Conservation (phyloP, 92 coral and sea anemone species). For the Phenganax subtilis region DNA sequence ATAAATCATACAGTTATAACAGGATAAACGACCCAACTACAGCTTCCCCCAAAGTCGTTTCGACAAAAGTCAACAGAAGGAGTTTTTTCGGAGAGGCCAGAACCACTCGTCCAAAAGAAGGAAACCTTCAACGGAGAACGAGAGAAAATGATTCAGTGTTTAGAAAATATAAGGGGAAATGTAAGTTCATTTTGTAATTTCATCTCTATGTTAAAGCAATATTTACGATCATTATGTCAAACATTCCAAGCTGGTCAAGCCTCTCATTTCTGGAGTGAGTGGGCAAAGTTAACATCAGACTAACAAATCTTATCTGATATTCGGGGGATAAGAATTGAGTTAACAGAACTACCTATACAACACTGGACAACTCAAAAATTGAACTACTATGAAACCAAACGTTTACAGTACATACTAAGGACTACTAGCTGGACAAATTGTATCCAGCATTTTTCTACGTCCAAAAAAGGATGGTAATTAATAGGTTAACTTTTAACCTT, state of each 20-base stretch:
- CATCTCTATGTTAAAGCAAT: neutral
- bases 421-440: neutral
- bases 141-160: too few species aligned
- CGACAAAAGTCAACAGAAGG: neutral
- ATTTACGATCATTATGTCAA: neutral
- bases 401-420: too few species aligned
- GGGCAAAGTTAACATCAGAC: conserved; percentile 9
- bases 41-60: too few species aligned
- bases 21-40: too few species aligned
- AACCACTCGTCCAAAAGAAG: neutral
- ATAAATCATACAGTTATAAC: too few species aligned
- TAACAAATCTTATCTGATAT: conserved; percentile 13
- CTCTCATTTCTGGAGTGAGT: neutral
- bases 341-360: neutral
- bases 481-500: neutral
- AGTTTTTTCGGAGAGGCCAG: conserved; percentile 5
- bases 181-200: neutral
- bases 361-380: neutral
- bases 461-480: neutral
- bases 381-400: neutral
- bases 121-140: neutral
- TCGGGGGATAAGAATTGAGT: conserved; percentile 8
- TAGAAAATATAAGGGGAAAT: neutral
- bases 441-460: neutral
- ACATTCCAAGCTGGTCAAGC: neutral